Evolutionary conservation across 2,113 vertebrate genomes (phyloP).

Genomic region (Zingel zingel): DNA sequence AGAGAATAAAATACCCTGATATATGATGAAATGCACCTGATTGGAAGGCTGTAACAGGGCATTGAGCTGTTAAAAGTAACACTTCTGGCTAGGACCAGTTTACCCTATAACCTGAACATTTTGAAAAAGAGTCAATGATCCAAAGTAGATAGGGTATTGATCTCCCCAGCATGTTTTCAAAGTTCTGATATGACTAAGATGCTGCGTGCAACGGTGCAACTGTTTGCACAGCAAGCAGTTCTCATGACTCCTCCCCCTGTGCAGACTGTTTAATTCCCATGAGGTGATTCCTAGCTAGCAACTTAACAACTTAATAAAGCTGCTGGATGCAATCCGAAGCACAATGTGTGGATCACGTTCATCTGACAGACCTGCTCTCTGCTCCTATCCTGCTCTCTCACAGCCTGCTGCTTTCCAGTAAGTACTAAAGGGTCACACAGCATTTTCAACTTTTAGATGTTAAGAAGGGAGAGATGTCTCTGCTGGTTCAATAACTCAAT

Average conservation of each 20-base stretch:
- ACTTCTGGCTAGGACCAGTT: no score
- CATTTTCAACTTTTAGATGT: conserved; percentile 36
- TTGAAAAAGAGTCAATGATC: no score
- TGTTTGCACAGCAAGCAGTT: conserved; percentile 46
- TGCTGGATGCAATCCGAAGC: conserved; percentile 67
- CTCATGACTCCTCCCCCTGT: conserved; percentile 65
- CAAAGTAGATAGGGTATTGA: no score
- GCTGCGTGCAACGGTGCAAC: conserved; percentile 35
- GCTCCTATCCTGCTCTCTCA: conserved; percentile 39
- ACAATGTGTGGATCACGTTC: conserved; percentile 72
- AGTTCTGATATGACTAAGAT: conserved; percentile 25
- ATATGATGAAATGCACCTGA: no score
- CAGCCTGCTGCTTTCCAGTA: conserved; percentile 66
- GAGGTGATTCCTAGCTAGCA: conserved; percentile 71
- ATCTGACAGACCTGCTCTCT: conserved; percentile 63
- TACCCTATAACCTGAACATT: no score
- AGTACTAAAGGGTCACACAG: conserved; percentile 61
- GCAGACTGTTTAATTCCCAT: conserved; percentile 60
- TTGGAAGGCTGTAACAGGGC: no score
- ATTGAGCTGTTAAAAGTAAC: no score
- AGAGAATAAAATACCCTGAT: no score
- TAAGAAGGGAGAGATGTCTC: conserved; percentile 41
- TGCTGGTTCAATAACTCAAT: conserved; percentile 45
- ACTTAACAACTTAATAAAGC: conserved; percentile 78
- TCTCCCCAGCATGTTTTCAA: neutral